Evolutionary conservation across 2,797 vertebrate genomes (phyloP).

Genomic region (Coluber constrictor): DNA sequence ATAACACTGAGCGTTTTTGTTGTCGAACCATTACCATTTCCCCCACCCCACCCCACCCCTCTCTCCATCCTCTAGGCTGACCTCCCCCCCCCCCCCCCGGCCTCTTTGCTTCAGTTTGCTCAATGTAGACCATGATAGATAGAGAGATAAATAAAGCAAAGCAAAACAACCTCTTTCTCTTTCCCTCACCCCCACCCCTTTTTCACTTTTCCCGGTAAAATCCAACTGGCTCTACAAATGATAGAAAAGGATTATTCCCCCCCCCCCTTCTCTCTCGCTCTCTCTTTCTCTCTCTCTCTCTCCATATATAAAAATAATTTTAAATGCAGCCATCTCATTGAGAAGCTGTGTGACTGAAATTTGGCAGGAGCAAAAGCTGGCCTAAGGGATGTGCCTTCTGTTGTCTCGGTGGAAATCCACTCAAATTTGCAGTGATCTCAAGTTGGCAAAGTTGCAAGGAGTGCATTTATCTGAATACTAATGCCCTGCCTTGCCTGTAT

Average conservation of each 20-base stretch:
- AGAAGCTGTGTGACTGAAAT: slow-evolving; percentile 36
- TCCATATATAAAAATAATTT: background rate
- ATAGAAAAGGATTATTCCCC: slow-evolving; percentile 5
- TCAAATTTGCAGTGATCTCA: slow-evolving; percentile 43
- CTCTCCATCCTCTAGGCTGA: background rate
- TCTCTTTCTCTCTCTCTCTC: too few relatives aligned
- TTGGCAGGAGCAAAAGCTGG: slow-evolving; percentile 36
- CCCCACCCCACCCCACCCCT: background rate
- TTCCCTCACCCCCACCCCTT: too few relatives aligned
- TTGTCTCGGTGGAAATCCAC: slow-evolving; percentile 39
- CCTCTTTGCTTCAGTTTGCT: background rate
- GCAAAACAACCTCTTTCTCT: background rate
- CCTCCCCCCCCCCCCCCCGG: background rate
- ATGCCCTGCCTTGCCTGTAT: slow-evolving; percentile 27
- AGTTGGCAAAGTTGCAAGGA: slow-evolving; percentile 38
- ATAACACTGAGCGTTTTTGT: background rate
- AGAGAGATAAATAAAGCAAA: background rate
- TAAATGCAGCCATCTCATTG: slow-evolving; percentile 28
- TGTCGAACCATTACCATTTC: background rate
- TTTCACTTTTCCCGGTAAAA: background rate
- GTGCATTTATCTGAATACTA: slow-evolving; percentile 41
- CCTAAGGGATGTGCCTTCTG: slow-evolving; percentile 37
- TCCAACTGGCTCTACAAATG: slow-evolving; percentile 22
- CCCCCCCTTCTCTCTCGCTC: too few relatives aligned
- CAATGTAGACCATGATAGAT: background rate